Evolutionary conservation across 2,888 invertebrate genomes (phyloP), one percentile per base, ranked within the genome.

Genomic region (Megastigmus dorsalis): DNA sequence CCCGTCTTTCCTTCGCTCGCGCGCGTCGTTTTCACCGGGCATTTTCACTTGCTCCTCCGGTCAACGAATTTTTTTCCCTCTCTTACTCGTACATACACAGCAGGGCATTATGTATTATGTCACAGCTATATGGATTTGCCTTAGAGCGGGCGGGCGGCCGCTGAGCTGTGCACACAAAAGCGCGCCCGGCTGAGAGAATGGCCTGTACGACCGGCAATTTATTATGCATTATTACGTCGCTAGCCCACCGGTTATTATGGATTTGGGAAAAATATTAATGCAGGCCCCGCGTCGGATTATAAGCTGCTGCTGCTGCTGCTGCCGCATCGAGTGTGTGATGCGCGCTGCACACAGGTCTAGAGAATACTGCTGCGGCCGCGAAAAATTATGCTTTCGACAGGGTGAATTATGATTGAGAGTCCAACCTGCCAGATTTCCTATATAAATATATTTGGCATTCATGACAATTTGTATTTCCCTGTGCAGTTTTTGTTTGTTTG

Each of bases 1-100:
- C n/a, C n/a, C 41, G 75, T 74, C 63, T 70, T 48, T 33, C 63
- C 38, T 69, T 62, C 60, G 9, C 20, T 7, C 50, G 38, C 54
- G 55, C 52, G 41, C 36, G 36, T 15, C 50, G 50, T 67, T 55
- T 55, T 18, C 38, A 36, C 38, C 10, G 68, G 9, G 18, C 28
- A 43, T 26, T 26, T 33, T 36, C 20, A n/a, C 45, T 15, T 4
- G 6, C 5, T 18, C 23, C 7, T 13, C 41, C 13, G 23, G 7
- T 26, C 1, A 18, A 43, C 26, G 63, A 23, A 63, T 50, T 63
- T 63, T 50, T 63, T 63, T 50, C 9, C 18, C 7, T 55, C 9
- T 18, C n/a, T n/a, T n/a, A n/a, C n/a, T n/a, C n/a, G n/a, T n/a
- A n/a, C n/a, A n/a, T n/a, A n/a, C n/a, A n/a, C n/a, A n/a, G n/a